Percentiles rank a stretch among this genome's conserved stretches.
phyloP scores from a whole-genome alignment of 2,113 vertebrate species.

The Jacana jacana region DNA sequence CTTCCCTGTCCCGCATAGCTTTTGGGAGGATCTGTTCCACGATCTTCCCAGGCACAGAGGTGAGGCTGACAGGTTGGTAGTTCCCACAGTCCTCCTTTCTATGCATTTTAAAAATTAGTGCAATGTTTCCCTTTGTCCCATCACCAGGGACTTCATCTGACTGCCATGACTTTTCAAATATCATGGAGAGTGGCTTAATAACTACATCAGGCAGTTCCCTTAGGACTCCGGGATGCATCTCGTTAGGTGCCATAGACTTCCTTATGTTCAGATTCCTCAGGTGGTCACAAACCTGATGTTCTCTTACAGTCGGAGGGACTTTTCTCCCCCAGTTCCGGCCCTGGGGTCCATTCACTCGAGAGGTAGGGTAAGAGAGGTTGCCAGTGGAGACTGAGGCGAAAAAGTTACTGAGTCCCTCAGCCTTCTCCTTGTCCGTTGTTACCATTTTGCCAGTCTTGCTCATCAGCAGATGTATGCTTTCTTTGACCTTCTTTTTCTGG shows the following conservation, averaged over 20 bases:
- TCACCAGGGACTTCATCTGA: not conserved
- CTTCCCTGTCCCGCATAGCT: not conserved
- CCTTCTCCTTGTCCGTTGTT: not conserved
- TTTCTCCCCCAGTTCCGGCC: no score
- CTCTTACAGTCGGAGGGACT: no score
- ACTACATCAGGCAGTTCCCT: not conserved
- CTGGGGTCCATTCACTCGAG: not conserved
- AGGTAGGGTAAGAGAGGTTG: not conserved
- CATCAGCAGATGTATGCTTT: not conserved
- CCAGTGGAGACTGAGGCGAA: not conserved
- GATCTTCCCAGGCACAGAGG: not conserved
- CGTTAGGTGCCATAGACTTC: not conserved
- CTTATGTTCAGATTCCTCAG: no score
- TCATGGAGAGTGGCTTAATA: not conserved
- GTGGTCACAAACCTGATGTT: no score
- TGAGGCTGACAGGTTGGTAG: not conserved
- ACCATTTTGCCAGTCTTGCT: not conserved
- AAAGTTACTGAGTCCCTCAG: not conserved
- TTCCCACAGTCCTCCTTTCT: not conserved
- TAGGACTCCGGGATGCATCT: not conserved
- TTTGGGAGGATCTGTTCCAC: not conserved
- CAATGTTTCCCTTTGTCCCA: not conserved
- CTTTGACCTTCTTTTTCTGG: not conserved
- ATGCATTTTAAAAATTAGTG: not conserved
- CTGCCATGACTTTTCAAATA: not conserved